Evolutionary conservation across 2,797 vertebrate genomes (phyloP).

Genomic region (Sebastes wilsoni): DNA sequence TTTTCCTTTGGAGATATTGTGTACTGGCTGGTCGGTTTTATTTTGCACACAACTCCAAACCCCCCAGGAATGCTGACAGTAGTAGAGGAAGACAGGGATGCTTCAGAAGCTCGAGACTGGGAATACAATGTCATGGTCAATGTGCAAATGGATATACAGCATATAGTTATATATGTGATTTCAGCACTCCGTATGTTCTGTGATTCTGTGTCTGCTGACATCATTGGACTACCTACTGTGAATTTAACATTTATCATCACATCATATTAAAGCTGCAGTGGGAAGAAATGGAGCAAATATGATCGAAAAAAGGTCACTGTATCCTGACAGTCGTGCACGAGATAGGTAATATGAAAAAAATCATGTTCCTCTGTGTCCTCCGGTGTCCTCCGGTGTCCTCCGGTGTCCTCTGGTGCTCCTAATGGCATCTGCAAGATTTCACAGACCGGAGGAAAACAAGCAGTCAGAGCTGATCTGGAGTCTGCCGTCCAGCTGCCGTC

Average conservation of each 20-base stretch:
- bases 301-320: no score
- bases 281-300: no score
- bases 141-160: not conserved
- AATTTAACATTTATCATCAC: not conserved
- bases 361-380: no score
- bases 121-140: conserved; percentile 17
- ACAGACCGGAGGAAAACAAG: no score
- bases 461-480: no score
- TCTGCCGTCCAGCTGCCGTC: no score
- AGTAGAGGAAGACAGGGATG: conserved; percentile 5
- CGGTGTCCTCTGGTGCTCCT: no score
- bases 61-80: conserved; percentile 32
- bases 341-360: no score
- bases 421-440: no score
- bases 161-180: not conserved
- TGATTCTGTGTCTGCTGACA: not conserved
- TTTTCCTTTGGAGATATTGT: conserved; percentile 35
- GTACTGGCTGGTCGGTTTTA: conserved; percentile 38
- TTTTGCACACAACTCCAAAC: conserved; percentile 33
- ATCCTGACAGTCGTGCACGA: no score
- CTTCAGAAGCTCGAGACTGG: conserved; percentile 11
- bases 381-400: no score
- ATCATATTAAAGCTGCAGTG: no score
- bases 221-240: not conserved
- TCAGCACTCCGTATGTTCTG: not conserved